Percentiles rank a stretch among this genome's conserved stretches.
Evolutionary conservation across 92 coral and sea anemone genomes (phyloP).

Genomic region (Umimayanthus kanabou): DNA sequence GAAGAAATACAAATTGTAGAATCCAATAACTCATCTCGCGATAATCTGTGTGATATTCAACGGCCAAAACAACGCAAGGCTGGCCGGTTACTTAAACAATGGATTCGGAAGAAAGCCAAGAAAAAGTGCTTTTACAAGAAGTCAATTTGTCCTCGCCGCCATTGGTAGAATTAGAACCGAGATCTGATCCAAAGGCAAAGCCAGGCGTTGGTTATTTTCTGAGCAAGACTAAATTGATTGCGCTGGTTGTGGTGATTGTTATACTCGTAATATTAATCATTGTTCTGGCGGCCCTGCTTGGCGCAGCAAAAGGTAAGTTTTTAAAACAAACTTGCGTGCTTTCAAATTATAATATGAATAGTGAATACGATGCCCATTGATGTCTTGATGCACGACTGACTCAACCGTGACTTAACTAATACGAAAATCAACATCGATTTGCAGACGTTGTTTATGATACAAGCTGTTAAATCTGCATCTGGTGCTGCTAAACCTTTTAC

Average conservation of each 20-base stretch:
- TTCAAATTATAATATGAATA: too few species aligned
- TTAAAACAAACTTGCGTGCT: not conserved
- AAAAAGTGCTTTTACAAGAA: slow-evolving; percentile 6
- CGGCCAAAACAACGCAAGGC: too few species aligned
- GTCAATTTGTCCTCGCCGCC: not conserved
- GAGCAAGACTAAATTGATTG: slow-evolving; percentile 52
- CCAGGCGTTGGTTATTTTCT: slow-evolving; percentile 38
- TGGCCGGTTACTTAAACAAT: not conserved
- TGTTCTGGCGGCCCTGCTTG: slow-evolving; percentile 59
- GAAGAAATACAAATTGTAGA: not conserved
- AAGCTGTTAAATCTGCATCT: too few species aligned
- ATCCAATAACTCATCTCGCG: not conserved
- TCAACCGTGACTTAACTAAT: too few species aligned
- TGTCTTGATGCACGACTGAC: too few species aligned
- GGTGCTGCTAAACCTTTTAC: too few species aligned
- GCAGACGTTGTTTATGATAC: too few species aligned
- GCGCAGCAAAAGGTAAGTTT: slow-evolving; percentile 46
- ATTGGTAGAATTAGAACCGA: slow-evolving; percentile 18
- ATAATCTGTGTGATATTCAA: not conserved
- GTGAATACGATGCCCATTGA: too few species aligned
- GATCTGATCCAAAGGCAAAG: not conserved
- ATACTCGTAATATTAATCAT: slow-evolving; percentile 56
- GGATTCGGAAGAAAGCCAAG: not conserved
- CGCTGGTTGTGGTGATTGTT: slow-evolving; percentile 31
- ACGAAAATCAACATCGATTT: too few species aligned